Conservation (phyloP, 2,113 vertebrate species). For the Peromyscus leucopus region DNA sequence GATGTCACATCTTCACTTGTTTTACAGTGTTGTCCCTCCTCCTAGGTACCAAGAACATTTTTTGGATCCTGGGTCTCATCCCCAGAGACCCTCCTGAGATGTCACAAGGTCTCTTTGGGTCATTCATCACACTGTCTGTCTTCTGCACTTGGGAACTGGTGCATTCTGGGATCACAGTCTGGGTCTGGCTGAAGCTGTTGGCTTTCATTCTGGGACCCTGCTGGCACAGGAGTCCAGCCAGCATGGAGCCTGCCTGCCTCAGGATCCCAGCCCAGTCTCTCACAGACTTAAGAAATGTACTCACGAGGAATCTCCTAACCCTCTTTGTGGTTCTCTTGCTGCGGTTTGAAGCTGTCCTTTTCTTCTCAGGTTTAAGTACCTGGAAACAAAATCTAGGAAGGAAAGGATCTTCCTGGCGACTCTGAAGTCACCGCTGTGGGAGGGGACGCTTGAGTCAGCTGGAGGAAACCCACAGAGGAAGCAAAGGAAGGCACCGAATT, state of each 20-base stretch:
- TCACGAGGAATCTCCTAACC: neutral
- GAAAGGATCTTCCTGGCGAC: neutral
- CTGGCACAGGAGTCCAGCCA: no score
- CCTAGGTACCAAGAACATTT: neutral
- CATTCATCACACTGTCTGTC: neutral
- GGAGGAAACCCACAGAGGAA: neutral
- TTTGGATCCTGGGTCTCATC: neutral
- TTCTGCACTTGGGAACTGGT: neutral
- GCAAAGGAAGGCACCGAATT: neutral
- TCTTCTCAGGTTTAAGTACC: neutral
- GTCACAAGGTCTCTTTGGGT: neutral
- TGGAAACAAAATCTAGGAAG: neutral
- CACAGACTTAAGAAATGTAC: neutral
- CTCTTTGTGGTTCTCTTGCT: neutral
- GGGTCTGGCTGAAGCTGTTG: fast-evolving
- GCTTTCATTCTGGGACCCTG: neutral
- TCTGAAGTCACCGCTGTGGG: neutral
- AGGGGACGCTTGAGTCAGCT: neutral
- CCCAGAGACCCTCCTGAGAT: neutral
- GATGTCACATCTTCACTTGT: neutral
- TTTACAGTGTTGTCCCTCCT: neutral
- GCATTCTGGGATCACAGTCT: neutral
- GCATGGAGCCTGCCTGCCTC: neutral
- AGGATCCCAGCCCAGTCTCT: neutral
- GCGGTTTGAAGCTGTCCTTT: neutral